These are phyloP conservation scores for Bombus terrestris DNA, from an alignment of 1,140 invertebrate species.

Conservation along the genomic window DNA sequence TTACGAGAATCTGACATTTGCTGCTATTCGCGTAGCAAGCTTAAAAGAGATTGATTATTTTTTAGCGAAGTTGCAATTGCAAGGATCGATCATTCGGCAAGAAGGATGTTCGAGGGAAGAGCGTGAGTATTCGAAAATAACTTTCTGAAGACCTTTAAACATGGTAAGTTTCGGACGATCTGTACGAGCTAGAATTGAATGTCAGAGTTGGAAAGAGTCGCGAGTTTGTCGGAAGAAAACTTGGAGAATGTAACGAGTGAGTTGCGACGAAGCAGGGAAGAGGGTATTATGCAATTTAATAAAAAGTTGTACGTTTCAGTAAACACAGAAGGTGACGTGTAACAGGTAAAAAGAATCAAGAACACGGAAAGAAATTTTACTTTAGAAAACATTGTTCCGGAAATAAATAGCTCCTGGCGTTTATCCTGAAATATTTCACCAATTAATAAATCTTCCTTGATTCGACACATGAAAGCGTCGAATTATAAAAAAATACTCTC, in stretches of 20 bases:
- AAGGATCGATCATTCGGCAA: background rate
- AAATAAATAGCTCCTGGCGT: no score
- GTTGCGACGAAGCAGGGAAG: background rate
- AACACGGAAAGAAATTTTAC: background rate
- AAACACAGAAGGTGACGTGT: background rate
- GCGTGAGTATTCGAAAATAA: background rate
- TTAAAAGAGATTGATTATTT: no score
- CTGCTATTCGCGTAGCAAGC: no score
- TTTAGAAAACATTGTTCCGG: background rate
- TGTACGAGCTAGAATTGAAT: background rate
- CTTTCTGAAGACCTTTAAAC: background rate
- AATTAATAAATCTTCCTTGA: no score
- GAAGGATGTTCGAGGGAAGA: background rate
- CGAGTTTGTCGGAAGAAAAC: background rate
- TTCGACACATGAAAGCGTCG: no score
- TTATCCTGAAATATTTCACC: no score
- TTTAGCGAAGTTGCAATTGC: background rate
- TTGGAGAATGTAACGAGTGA: background rate
- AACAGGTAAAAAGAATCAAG: background rate
- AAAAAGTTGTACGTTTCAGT: conserved; percentile 15
- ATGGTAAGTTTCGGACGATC: background rate
- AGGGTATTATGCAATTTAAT: conserved; percentile 4
- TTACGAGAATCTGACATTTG: no score
- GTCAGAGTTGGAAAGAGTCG: background rate
- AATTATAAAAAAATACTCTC: no score